Evolutionary conservation across 2,113 vertebrate genomes (phyloP).

Genomic region (Castor canadensis): DNA sequence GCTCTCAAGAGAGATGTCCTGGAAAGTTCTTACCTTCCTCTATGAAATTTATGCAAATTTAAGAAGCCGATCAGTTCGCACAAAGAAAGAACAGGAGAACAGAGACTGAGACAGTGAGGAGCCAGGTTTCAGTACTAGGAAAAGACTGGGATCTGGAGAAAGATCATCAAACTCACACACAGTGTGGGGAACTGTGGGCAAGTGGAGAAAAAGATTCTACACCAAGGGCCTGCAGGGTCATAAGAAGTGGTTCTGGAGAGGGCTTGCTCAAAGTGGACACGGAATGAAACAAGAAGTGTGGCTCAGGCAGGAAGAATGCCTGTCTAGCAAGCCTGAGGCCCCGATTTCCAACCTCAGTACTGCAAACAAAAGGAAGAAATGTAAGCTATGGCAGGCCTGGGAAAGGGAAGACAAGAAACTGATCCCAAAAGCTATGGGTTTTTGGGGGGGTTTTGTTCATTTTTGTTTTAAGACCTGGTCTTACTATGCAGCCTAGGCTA

Average conservation of each 20-base stretch:
- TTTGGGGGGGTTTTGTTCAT: neutral
- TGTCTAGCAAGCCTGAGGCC: no score
- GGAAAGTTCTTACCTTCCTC: neutral
- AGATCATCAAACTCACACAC: neutral
- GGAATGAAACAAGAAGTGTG: no score
- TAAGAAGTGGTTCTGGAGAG: neutral
- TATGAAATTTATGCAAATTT: neutral
- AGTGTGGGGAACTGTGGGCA: neutral
- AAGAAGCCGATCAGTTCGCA: neutral
- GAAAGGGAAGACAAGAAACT: neutral
- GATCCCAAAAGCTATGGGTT: neutral
- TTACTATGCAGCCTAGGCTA: neutral
- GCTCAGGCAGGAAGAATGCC: no score
- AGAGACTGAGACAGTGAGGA: neutral
- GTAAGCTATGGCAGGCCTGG: neutral
- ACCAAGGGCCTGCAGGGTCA: neutral
- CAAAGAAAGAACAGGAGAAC: neutral
- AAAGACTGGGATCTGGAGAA: neutral
- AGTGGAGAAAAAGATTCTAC: neutral
- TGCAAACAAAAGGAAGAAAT: no score
- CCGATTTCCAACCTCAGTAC: no score
- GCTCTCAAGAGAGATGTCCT: neutral
- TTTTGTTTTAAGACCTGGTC: neutral
- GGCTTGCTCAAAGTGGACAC: neutral
- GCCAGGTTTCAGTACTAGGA: neutral